These are phyloP conservation scores for Callospermophilus lateralis DNA, from an alignment of 2,113 vertebrate genomes.

Conservation along the genomic window DNA sequence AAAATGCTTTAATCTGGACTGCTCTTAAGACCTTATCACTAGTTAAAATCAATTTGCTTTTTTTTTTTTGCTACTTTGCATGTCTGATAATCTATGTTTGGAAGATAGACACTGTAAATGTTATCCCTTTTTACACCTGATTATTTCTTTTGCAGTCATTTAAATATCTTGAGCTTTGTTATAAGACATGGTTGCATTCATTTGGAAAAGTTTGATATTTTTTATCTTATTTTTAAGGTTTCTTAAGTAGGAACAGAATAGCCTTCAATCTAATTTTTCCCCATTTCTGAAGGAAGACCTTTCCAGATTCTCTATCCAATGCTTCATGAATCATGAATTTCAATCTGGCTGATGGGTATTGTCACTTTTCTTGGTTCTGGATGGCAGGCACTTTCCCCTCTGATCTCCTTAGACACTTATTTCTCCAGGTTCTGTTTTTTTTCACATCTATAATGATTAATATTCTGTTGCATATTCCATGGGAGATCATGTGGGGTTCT, in stretches of 20 bases:
- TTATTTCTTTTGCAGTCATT: neutral
- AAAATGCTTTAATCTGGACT: too few species aligned
- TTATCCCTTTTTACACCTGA: neutral
- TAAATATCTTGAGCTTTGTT: conserved; percentile 31
- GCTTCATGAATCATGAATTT: neutral
- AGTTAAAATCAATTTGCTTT: neutral
- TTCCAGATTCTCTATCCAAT: neutral
- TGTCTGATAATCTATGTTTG: neutral
- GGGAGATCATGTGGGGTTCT: neutral
- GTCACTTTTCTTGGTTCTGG: neutral
- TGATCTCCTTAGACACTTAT: neutral
- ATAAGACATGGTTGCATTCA: neutral
- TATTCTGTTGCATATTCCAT: neutral
- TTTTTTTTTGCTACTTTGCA: neutral
- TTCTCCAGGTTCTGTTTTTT: neutral
- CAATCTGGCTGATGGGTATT: neutral
- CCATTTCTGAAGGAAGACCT: neutral
- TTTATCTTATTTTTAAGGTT: conserved; percentile 9
- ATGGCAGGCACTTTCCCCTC: neutral
- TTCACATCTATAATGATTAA: neutral
- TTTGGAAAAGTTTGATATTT: neutral
- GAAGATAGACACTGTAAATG: neutral
- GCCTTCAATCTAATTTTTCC: neutral
- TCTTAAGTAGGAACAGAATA: neutral
- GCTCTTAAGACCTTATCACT: too few species aligned